Base-by-base conservation (phyloP, 2,888 invertebrate genomes). In the Plagodis dolabraria region DNA sequence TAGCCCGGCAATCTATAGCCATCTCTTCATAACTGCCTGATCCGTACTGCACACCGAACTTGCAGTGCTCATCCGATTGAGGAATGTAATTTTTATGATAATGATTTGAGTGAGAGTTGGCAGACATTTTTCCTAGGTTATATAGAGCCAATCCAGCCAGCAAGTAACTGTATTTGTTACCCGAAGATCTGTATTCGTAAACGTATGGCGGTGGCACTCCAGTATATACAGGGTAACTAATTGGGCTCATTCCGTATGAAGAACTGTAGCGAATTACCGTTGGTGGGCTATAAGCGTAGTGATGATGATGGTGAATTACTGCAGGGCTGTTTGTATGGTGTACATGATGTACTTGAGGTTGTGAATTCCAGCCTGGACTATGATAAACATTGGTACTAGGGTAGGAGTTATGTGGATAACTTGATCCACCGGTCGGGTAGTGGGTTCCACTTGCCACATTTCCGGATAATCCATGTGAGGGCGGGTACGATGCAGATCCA, bases 111-210 rank as follows among this genome's bases (percentile, higher is more conserved):
- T 42, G 47, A 6, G 52, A 42, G 33, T 47, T 56, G 34, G 55
- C 42, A 8, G 66, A 63, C 12, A 64, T 58, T 33, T 36, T 60
- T 34, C 67, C 68, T 2, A 73, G 53, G 35, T 73, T 73, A 53
- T 68, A 69, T 5, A 73, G 59, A 7, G 70, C 68, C 5, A 73
- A 50, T 8, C 71, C 70, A 22, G 71, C 53, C 33, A 73, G 50
- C 12, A 73, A 53, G 12, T 57, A 52, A 9, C 68, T 57, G 48
- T 69, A 73, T 45, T 65, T 68, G 35, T 63, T 68, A 0, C 59
- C 50, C 5, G 73, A 71, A 11, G 60, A 48, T 62, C 65, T 66
- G 62, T 71, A 70, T 51, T 69, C 57, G 35, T 67, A 70, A 2
- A 71, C 69, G 49, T 69, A 73, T 6, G 40, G 10, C 5, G 72